phyloP scores from a whole-genome alignment of 2,113 vertebrate species.

The Setophaga petechia region DNA sequence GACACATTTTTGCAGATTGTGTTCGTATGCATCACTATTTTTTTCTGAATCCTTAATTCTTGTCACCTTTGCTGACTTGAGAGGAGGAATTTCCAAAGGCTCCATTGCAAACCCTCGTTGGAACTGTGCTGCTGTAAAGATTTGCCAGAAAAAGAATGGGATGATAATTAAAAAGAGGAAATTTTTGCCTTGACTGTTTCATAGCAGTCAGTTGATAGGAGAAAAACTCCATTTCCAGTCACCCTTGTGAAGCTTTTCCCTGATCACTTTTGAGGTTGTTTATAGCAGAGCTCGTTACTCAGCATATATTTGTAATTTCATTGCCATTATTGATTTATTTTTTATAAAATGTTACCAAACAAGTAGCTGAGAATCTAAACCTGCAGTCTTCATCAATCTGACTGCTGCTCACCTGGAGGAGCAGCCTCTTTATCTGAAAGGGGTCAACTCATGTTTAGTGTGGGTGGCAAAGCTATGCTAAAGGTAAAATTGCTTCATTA shows the following conservation, averaged over 20 bases:
- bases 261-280: not conserved
- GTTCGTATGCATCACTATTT: not conserved
- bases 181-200: not conserved
- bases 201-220: not conserved
- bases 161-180: not conserved
- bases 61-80: slow-evolving; percentile 23
- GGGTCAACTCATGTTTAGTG: not conserved
- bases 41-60: slow-evolving; percentile 18
- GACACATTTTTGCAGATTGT: not conserved
- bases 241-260: not conserved
- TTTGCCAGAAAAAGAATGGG: slow-evolving; percentile 28
- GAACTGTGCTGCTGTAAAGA: not conserved
- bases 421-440: not conserved
- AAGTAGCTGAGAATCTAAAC: not conserved
- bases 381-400: not conserved
- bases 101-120: not conserved
- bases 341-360: not conserved
- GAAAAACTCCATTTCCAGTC: not conserved
- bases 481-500: not conserved
- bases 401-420: not conserved
- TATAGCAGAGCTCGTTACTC: not conserved
- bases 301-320: not conserved
- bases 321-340: not conserved
- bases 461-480: not conserved
- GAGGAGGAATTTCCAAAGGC: slow-evolving; percentile 24